Percentiles rank a stretch among this genome's conserved stretches.
Conservation (phyloP, 1,140 invertebrate species). For the Habropoda laboriosa region DNA sequence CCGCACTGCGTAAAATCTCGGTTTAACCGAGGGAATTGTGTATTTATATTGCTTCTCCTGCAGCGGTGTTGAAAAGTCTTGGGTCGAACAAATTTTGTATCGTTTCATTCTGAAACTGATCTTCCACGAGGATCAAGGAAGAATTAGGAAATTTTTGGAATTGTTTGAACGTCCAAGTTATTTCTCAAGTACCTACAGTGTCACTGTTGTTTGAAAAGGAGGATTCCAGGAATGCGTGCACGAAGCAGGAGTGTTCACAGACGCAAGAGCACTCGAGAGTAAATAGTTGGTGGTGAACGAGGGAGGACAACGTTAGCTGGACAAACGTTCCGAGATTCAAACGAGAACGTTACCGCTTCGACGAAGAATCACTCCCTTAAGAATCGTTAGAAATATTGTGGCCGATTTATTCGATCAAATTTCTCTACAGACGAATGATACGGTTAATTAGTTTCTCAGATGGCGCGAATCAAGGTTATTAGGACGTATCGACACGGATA, state of each 20-base stretch:
- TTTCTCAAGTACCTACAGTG: background rate
- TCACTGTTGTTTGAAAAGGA: background rate
- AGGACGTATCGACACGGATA: slow-evolving; percentile 7
- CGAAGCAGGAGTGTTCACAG: background rate
- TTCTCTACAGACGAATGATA: background rate
- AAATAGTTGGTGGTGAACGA: background rate
- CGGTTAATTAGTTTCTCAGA: background rate
- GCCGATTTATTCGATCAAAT: background rate
- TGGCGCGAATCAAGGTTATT: background rate
- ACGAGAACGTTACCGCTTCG: no score
- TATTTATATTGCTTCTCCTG: no score
- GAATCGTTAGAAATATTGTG: no score
- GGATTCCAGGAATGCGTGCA: background rate
- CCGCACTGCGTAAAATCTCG: no score
- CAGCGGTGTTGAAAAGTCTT: no score
- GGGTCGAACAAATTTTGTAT: no score
- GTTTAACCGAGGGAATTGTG: no score
- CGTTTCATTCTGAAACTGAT: no score
- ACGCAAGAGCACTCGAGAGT: background rate
- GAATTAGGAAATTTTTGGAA: no score
- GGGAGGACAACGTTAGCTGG: background rate
- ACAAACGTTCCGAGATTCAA: background rate
- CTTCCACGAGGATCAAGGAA: no score
- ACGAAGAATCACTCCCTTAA: no score
- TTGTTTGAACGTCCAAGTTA: background rate